Evolutionary conservation across 1,140 invertebrate genomes (phyloP), one percentile per base, ranked within the genome.

Genomic region (Apis cerana): DNA sequence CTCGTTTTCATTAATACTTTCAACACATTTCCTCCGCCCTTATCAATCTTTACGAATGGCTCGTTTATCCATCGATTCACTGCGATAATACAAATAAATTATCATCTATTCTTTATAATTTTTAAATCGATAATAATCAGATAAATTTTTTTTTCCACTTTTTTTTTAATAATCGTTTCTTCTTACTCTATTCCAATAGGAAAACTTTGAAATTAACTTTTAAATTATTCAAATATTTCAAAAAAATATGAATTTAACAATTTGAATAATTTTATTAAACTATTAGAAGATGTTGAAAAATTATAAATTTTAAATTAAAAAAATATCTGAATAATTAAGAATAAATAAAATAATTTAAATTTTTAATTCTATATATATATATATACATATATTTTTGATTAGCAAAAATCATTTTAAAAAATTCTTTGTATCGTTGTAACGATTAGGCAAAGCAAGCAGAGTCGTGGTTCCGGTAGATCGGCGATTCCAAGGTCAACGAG

Each of bases 1-100:
- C 87, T 88, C 83, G 75, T 88, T 88, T 88, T 87, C 83, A 88
- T 88, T 88, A 88, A 84, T 88, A 83, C 87, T 85, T 88, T 88
- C 86, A 65, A 58, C 84, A 21, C 56, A 54, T 43, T 21, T 61
- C 54, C 54, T 43, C 64, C 12, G 17, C 56, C 52, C 54, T 75
- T 59, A 19, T 72, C 54, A 68, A 69, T 75, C 82, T 83, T 76
- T 62, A 64, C 23, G 56, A 75, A 72, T 67, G 58, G 43, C 61
- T 61, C 76, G 74, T 86, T 86, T 85, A 85, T 65, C 65, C 71
- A 85, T 82, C 69, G 79, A 78, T 82, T 82, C 70, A 61, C n/a
- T 27, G 61, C 43, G 67, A 59, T 62, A 43, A 74, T 71, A 64
- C 50, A 71, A 59, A 82, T 77, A 75, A 72, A 61, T 62, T 15